phyloP scores from a whole-genome alignment of 2,113 vertebrate species.

The Pampusana beccarii region DNA sequence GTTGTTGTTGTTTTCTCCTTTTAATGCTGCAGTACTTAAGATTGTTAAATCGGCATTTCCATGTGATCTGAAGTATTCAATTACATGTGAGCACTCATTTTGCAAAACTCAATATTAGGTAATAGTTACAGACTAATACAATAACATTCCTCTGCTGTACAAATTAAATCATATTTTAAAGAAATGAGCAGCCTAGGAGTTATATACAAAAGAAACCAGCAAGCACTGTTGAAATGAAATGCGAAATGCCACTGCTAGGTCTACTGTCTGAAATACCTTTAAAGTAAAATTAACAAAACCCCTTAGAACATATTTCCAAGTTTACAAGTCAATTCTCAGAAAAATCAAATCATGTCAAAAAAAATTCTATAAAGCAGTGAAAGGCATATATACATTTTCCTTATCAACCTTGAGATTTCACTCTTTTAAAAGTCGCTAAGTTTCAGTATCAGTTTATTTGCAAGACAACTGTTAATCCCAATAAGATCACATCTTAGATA shows the following conservation, averaged over 20 bases:
- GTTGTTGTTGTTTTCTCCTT: conserved; percentile 46
- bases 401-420: conserved; percentile 74
- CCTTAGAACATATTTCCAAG: conserved; percentile 80
- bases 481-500: conserved; percentile 75
- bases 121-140: conserved; percentile 88
- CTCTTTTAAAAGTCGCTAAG: conserved; percentile 72
- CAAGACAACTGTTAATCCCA: conserved; percentile 70
- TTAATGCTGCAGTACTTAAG: conserved; percentile 77
- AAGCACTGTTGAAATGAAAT: conserved; percentile 87
- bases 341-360: conserved; percentile 81
- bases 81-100: conserved; percentile 81
- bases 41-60: conserved; percentile 80
- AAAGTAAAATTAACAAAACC: conserved; percentile 80
- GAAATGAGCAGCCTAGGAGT: conserved; percentile 88
- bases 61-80: conserved; percentile 80
- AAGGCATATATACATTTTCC: conserved; percentile 91
- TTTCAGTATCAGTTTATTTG: conserved; percentile 73
- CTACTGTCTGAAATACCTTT: conserved; percentile 81
- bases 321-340: conserved; percentile 80
- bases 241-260: conserved; percentile 76
- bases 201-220: conserved; percentile 89
- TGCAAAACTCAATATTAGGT: conserved; percentile 84
- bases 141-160: conserved; percentile 94
- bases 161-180: conserved; percentile 90
- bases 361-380: conserved; percentile 82